These are phyloP conservation scores for Trilocha varians DNA, from an alignment of 2,888 invertebrate genomes.

Conservation along the genomic window DNA sequence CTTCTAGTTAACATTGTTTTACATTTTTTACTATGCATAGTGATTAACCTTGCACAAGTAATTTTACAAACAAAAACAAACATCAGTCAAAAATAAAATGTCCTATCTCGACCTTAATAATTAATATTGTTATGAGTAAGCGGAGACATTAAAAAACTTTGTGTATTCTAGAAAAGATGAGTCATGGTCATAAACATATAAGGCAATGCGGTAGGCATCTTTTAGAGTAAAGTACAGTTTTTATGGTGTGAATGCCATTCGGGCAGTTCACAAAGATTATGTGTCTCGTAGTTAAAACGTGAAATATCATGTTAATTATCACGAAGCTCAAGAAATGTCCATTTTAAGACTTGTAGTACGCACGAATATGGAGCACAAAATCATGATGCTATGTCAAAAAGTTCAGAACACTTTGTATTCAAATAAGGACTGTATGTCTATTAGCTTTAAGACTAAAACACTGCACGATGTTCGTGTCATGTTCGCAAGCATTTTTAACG, in stretches of 20 bases:
- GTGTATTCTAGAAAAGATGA: constrained; percentile 27
- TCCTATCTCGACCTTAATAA: constrained; percentile 4
- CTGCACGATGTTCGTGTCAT: too few relatives aligned
- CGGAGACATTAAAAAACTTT: constrained; percentile 4
- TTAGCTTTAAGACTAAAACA: not conserved
- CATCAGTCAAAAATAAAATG: constrained; percentile 3
- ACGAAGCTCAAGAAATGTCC: constrained; percentile 26
- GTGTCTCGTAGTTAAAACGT: constrained; percentile 21
- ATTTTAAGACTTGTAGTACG: constrained; percentile 19
- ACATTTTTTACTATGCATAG: not conserved
- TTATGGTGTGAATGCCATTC: constrained; percentile 43
- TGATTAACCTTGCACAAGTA: too few relatives aligned
- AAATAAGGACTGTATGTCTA: not conserved
- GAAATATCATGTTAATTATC: constrained; percentile 47
- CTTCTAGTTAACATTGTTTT: not conserved
- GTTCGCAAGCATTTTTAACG: not conserved
- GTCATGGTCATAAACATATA: constrained; percentile 29
- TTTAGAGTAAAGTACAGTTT: constrained; percentile 33
- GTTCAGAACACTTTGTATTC: not conserved
- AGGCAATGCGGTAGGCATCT: constrained; percentile 6
- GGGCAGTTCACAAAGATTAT: constrained; percentile 24
- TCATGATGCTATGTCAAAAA: not conserved
- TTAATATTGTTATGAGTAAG: not conserved
- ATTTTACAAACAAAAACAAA: constrained; percentile 4
- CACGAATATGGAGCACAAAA: not conserved